Evolutionary conservation across 2,113 vertebrate species (phyloP), one percentile per base, ranked within the genome.

Genomic region (Isurus oxyrinchus): DNA sequence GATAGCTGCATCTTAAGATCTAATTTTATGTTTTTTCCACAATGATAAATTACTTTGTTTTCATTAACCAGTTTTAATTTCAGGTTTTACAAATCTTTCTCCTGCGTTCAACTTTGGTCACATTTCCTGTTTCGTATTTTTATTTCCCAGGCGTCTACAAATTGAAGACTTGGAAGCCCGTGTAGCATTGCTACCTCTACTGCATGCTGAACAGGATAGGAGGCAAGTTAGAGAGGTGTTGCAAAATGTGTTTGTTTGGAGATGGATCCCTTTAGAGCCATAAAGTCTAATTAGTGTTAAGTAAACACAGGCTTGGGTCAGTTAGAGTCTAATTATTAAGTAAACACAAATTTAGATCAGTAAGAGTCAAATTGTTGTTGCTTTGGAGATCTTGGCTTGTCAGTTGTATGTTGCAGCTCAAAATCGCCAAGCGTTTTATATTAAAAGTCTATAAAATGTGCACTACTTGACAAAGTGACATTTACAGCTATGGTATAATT

Each of bases 101-200:
- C 27, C 86, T 35, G n/a, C n/a, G 40, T 63, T 94, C 21, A 94
- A 16, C 44, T 25, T 63, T 87, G 40, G 8, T 86, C 23, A 87
- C 72, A 40, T 63, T 96, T 96, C 11, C 86, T 25, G 63, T 87
- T 96, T 31, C 40, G 27, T 49, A 16, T 63, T 55, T 63, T 67
- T 40, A 11, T 23, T 96, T 79, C 0, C 0, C 97, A 99, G 99
- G 96, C 98, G 98, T 59, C 96, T 99, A 96, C 98, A 97, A 93
- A 99, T 99, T 21, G 99, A 99, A 97, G 99, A 99, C 0, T 27
- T 99, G 96, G 99, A 99, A 96, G 97, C 99, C 7, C 98, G 98
- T 35, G 97, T 99, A 1, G 98, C 98, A 0, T 81, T 99, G 69
- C 97, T 99, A 97, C 99, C 99, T 0, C 98, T 99, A 94, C 87